These are phyloP conservation scores for Anguilla anguilla DNA, from an alignment of 2,797 vertebrate genomes.

Conservation along the genomic window DNA sequence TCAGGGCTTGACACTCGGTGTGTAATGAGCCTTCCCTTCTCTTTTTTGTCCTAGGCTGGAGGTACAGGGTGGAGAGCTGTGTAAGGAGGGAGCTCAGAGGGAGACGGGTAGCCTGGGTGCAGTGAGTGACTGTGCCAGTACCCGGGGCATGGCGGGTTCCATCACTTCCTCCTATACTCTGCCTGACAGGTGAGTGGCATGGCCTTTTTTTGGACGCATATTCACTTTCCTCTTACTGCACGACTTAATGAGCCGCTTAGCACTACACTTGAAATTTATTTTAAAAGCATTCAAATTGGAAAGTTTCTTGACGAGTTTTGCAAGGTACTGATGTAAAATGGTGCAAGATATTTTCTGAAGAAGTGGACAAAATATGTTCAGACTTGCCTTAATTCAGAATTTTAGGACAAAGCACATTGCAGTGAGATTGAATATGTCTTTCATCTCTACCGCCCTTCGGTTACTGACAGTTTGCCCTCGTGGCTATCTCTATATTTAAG, in stretches of 20 bases:
- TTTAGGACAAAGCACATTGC: neutral
- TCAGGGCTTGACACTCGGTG: neutral
- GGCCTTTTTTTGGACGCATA: neutral
- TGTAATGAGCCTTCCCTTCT: neutral
- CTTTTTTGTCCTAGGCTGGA: slow-evolving; percentile 79
- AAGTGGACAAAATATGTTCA: neutral
- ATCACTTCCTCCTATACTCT: slow-evolving; percentile 98
- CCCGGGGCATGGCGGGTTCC: slow-evolving; percentile 96
- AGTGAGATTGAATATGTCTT: neutral
- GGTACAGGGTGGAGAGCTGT: slow-evolving; percentile 88
- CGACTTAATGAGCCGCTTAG: neutral
- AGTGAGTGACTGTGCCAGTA: slow-evolving; percentile 94
- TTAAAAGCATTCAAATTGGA: neutral
- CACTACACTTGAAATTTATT: neutral
- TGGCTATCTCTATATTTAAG: slow-evolving; percentile 61
- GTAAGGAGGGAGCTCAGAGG: slow-evolving; percentile 87
- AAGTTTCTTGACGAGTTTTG: neutral
- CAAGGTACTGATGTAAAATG: neutral
- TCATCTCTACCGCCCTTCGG: neutral
- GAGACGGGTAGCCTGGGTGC: slow-evolving; percentile 93
- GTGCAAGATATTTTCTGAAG: no score
- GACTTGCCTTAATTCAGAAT: neutral
- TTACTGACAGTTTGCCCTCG: neutral
- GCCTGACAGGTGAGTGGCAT: slow-evolving; percentile 84
- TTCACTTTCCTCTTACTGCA: neutral